These are phyloP conservation scores for Tribolium madens DNA, from an alignment of 1,140 invertebrate genomes.

Conservation along the genomic window DNA sequence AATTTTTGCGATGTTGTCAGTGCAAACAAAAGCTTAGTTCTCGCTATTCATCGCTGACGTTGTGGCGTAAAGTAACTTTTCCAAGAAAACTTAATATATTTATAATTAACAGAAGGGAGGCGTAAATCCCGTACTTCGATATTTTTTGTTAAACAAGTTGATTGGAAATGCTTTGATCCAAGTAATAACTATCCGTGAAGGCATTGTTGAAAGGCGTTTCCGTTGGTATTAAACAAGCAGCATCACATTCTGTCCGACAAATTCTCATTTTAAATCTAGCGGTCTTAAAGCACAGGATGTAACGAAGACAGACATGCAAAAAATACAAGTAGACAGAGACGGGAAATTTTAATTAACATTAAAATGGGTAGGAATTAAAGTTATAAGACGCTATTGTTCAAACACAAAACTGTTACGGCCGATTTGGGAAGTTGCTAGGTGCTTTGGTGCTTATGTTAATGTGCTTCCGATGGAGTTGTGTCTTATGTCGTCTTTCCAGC, in stretches of 20 bases:
- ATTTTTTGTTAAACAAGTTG: constrained; percentile 32
- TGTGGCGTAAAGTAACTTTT: not conserved
- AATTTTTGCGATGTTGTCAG: not conserved
- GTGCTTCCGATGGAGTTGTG: constrained; percentile 40
- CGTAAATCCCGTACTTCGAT: not conserved
- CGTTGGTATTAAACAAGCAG: constrained; percentile 30
- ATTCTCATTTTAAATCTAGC: constrained; percentile 38
- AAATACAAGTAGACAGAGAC: constrained; percentile 14
- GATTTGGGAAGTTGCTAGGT: constrained; percentile 36
- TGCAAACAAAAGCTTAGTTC: not conserved
- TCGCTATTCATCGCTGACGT: not conserved
- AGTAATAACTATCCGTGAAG: constrained; percentile 36
- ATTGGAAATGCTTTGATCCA: constrained; percentile 38
- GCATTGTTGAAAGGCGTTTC: constrained; percentile 31
- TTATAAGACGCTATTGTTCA: constrained; percentile 44
- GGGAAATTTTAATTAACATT: constrained; percentile 49
- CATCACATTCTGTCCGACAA: constrained; percentile 33
- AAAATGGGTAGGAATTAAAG: constrained; percentile 47
- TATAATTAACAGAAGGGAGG: not conserved
- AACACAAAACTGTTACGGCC: constrained; percentile 44
- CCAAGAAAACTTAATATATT: not conserved
- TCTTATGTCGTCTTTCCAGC: constrained; percentile 37
- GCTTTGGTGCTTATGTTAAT: constrained; percentile 43
- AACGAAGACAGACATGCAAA: constrained; percentile 34
- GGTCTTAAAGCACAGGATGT: constrained; percentile 33